Evolutionary conservation across 2,888 invertebrate species (phyloP).

Genomic region (Anoplius nigerrimus): DNA sequence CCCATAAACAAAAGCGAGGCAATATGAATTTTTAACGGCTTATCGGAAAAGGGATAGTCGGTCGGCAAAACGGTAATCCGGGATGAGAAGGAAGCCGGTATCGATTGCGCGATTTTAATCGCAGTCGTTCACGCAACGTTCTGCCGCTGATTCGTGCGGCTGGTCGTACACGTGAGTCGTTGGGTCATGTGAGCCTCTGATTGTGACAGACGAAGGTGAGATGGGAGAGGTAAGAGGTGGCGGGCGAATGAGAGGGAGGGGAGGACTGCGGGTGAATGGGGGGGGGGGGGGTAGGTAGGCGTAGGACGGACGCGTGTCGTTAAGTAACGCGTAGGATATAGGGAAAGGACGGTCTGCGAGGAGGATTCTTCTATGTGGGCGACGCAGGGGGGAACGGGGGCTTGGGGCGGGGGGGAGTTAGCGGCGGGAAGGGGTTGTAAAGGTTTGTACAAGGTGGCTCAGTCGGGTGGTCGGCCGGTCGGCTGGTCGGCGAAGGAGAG

Average conservation of each 20-base stretch:
- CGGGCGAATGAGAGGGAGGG: slow-evolving; percentile 7
- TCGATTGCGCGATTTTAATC: slow-evolving; percentile 9
- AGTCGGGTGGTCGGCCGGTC: slow-evolving; percentile 23
- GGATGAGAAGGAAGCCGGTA: slow-evolving; percentile 5
- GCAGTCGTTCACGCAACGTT: background rate
- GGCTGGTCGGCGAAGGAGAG: slow-evolving; percentile 23
- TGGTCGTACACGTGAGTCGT: background rate
- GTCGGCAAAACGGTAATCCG: background rate
- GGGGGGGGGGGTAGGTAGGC: background rate
- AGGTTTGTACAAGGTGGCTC: slow-evolving; percentile 49
- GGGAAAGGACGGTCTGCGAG: slow-evolving; percentile 55
- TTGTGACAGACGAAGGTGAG: no score
- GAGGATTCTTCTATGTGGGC: slow-evolving; percentile 55
- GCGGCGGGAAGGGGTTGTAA: slow-evolving; percentile 42
- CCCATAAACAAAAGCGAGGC: no score
- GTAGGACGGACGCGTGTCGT: slow-evolving; percentile 40
- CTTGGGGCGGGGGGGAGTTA: no score
- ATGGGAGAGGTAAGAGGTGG: no score
- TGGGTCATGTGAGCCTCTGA: no score
- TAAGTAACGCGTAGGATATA: slow-evolving; percentile 28
- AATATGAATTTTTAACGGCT: no score
- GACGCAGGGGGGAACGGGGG: no score
- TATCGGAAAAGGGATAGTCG: background rate
- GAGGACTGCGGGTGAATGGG: slow-evolving; percentile 3
- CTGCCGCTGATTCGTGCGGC: background rate